These are phyloP conservation scores for Thera britannica DNA, from an alignment of 2,888 invertebrate species.

Conservation along the genomic window DNA sequence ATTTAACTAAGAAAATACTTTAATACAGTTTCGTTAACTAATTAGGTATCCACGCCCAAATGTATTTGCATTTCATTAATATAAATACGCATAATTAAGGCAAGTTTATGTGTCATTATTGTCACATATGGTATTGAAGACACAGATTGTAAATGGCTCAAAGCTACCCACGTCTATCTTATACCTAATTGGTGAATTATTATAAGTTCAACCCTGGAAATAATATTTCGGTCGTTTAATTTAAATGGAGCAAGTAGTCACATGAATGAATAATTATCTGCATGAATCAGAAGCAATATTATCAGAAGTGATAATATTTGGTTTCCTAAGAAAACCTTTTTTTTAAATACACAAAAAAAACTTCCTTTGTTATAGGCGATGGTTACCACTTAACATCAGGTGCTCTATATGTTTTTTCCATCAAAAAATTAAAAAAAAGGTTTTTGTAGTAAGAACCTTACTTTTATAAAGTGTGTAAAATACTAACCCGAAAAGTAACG, in stretches of 20 bases:
- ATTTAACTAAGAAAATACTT: slow-evolving; percentile 23
- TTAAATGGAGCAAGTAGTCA: neutral
- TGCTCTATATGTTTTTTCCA: too few species aligned
- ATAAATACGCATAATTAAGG: slow-evolving; percentile 27
- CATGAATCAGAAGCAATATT: neutral
- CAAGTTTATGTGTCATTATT: slow-evolving; percentile 31
- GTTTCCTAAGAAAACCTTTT: neutral
- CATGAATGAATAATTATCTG: neutral
- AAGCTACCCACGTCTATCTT: slow-evolving; percentile 35
- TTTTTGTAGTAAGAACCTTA: too few species aligned
- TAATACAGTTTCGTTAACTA: slow-evolving; percentile 19
- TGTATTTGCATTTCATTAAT: slow-evolving; percentile 32
- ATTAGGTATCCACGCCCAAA: slow-evolving; percentile 27
- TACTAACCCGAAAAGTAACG: too few species aligned
- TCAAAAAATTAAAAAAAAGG: too few species aligned
- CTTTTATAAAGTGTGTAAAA: too few species aligned
- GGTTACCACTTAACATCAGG: too few species aligned
- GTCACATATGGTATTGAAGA: slow-evolving; percentile 33
- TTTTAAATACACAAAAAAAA: neutral
- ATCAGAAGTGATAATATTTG: neutral
- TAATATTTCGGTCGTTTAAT: slow-evolving; percentile 20
- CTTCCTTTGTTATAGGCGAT: too few species aligned
- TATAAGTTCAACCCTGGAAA: slow-evolving; percentile 32
- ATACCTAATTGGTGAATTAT: slow-evolving; percentile 33
- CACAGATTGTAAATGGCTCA: slow-evolving; percentile 37